These are phyloP conservation scores for Cephus cinctus DNA, from an alignment of 1,140 invertebrate species.

Conservation along the genomic window DNA sequence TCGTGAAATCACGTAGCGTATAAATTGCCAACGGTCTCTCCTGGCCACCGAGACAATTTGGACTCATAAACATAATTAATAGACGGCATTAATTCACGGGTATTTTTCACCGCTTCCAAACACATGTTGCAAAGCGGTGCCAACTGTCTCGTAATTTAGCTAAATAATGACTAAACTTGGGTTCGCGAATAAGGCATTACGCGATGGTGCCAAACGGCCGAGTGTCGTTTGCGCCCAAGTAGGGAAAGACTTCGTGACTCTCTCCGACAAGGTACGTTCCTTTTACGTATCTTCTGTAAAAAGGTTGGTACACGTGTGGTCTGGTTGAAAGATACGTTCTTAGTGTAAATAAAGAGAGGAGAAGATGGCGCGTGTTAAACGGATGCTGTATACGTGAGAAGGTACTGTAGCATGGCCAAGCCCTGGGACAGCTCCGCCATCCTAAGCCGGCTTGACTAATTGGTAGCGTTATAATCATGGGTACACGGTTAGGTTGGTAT, in stretches of 20 bases:
- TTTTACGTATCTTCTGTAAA: too few species aligned
- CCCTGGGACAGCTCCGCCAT: slow-evolving; percentile 36
- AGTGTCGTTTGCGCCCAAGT: neutral
- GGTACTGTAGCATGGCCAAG: too few species aligned
- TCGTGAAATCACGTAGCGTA: neutral
- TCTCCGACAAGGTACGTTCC: too few species aligned
- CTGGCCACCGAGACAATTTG: slow-evolving; percentile 39
- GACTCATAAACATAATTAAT: slow-evolving; percentile 57
- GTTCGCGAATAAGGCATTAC: slow-evolving; percentile 12
- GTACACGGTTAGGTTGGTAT: slow-evolving; percentile 57
- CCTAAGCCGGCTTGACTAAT: slow-evolving; percentile 58
- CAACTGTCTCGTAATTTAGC: slow-evolving; percentile 54
- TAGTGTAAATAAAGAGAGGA: neutral
- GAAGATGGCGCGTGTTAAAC: neutral
- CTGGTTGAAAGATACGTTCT: too few species aligned
- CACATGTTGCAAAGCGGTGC: slow-evolving; percentile 49
- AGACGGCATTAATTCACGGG: slow-evolving; percentile 50
- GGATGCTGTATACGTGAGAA: slow-evolving; percentile 4
- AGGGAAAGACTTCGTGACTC: too few species aligned
- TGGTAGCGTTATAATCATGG: slow-evolving; percentile 58
- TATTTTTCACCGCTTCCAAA: slow-evolving; percentile 45
- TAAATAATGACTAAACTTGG: slow-evolving; percentile 57
- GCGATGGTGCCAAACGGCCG: neutral
- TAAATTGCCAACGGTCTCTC: neutral
- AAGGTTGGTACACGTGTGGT: too few species aligned